phyloP scores from a whole-genome alignment of 2,113 vertebrate species.

The Stomatorhinus ivindoensis region DNA sequence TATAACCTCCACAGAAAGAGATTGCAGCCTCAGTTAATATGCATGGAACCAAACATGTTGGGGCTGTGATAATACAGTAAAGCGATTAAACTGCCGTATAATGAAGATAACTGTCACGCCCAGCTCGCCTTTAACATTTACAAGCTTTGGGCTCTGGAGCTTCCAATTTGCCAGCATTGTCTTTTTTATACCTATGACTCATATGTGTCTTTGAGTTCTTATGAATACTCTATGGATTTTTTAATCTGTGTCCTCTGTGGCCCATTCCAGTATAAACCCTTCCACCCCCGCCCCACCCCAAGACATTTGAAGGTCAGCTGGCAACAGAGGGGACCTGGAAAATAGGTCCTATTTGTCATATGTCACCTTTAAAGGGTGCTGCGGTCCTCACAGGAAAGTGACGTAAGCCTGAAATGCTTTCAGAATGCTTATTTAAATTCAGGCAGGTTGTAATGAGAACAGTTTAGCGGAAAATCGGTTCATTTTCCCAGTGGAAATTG shows the following conservation, averaged over 20 bases:
- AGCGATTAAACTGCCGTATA: conserved; percentile 7
- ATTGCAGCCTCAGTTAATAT: conserved; percentile 8
- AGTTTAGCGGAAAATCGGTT: background rate
- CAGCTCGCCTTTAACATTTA: background rate
- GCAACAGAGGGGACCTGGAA: background rate
- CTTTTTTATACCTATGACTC: background rate
- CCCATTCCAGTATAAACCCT: background rate
- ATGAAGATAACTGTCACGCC: background rate
- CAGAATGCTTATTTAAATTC: conserved; percentile 6
- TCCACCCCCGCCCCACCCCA: background rate
- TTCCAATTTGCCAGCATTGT: background rate
- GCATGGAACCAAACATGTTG: background rate
- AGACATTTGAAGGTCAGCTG: conserved; percentile 2
- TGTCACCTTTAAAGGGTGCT: background rate
- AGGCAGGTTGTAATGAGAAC: background rate
- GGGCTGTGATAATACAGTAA: background rate
- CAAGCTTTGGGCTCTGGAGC: background rate
- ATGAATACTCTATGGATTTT: background rate
- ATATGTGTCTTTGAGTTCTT: conserved; percentile 2
- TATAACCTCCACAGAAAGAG: background rate
- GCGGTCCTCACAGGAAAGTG: background rate
- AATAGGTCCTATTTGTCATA: background rate
- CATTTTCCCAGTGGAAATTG: background rate
- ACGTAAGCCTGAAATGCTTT: background rate
- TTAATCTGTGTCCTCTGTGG: background rate